Conservation (phyloP, 2,113 vertebrate species). For the Pogona vitticeps region DNA sequence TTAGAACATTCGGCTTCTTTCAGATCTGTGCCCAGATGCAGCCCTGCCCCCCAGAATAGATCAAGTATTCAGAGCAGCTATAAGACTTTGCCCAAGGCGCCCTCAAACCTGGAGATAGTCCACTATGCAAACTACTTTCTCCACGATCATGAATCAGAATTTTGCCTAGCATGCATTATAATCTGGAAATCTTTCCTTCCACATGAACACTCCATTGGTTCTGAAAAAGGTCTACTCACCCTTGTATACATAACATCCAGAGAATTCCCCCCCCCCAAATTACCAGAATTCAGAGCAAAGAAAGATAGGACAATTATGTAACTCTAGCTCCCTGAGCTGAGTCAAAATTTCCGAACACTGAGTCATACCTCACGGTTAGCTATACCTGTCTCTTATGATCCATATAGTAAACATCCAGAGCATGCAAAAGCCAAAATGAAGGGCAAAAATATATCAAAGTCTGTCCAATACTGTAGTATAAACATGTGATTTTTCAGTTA, state of each 20-base stretch:
- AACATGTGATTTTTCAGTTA: not conserved
- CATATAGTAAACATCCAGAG: not conserved
- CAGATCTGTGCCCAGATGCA: not conserved
- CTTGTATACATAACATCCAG: not conserved
- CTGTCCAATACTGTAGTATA: not conserved
- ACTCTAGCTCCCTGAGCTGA: not conserved
- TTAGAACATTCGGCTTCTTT: conserved; percentile 9
- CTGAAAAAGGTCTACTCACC: not conserved
- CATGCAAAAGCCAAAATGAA: not conserved
- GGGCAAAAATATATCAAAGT: not conserved
- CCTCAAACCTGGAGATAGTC: not conserved
- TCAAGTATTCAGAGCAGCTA: not conserved
- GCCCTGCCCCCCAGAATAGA: conserved; percentile 6
- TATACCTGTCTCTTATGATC: no score
- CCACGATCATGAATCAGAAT: not conserved
- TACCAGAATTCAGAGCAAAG: not conserved
- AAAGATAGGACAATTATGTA: not conserved
- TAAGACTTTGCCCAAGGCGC: no score
- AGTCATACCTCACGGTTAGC: not conserved
- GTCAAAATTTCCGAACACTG: not conserved
- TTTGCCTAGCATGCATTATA: not conserved
- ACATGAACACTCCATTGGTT: not conserved
- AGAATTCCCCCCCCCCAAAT: not conserved
- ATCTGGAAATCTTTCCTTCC: not conserved
- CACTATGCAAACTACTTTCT: no score